These are phyloP conservation scores for Drosophila histrio DNA, from an alignment of 2,888 invertebrate genomes.

Conservation along the genomic window DNA sequence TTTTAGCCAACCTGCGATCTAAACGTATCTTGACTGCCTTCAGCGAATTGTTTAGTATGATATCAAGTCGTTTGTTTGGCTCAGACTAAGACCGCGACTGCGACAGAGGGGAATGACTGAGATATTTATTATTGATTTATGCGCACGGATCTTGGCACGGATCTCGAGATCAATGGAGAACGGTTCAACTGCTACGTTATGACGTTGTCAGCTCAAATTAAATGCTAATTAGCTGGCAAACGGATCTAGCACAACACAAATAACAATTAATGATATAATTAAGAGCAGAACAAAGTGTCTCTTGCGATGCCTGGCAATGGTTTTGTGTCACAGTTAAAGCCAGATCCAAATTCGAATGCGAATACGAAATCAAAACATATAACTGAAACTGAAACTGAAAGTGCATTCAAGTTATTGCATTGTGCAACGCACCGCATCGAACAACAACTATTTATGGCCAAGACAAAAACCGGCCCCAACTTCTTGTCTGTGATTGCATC, in stretches of 20 bases:
- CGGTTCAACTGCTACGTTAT: constrained; percentile 38
- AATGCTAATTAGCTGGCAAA: constrained; percentile 64
- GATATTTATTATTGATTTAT: constrained; percentile 70
- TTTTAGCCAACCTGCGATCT: constrained; percentile 17
- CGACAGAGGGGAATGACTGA: constrained; percentile 40
- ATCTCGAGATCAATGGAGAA: constrained; percentile 32
- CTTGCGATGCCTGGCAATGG: constrained; percentile 19
- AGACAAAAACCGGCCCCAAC: constrained; percentile 73
- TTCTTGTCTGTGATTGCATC: constrained; percentile 70
- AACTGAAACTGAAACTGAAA: constrained; percentile 52
- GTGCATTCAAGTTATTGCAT: constrained; percentile 60
- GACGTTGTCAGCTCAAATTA: constrained; percentile 56
- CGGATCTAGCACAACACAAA: constrained; percentile 60
- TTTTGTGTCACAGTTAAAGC: constrained; percentile 30
- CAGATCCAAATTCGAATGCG: constrained; percentile 5
- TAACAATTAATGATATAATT: constrained; percentile 60
- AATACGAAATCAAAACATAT: constrained; percentile 5
- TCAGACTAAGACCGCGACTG: constrained; percentile 12
- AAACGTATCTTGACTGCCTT: constrained; percentile 50
- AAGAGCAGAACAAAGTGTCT: constrained; percentile 45
- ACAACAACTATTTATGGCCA: constrained; percentile 65
- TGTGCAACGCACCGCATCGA: constrained; percentile 67
- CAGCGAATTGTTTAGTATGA: constrained; percentile 32
- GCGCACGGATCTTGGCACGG: constrained; percentile 59
- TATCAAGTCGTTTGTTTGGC: constrained; percentile 21